Evolutionary conservation across 2,113 vertebrate genomes (phyloP).

Genomic region (Dicaeum eximium): DNA sequence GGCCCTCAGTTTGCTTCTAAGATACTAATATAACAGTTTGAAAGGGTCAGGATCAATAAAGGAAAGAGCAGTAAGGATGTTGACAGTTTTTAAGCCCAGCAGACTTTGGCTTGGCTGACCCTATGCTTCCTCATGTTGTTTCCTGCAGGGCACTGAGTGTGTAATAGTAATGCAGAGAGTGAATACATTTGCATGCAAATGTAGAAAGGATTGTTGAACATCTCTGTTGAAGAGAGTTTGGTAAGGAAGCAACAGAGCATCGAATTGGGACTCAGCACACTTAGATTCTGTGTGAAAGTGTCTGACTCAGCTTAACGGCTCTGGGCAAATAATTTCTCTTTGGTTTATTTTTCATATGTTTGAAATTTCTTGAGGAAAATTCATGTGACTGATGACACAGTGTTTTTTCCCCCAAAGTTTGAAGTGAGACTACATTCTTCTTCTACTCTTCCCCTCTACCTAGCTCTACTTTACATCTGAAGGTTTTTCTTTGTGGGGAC

Average conservation of each 20-base stretch:
- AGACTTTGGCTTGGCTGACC: background rate
- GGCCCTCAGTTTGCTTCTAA: background rate
- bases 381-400: background rate
- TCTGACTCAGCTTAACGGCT: background rate
- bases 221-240: background rate
- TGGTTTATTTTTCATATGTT: background rate
- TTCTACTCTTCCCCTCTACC: background rate
- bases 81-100: background rate
- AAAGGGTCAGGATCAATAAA: background rate
- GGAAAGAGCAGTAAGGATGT: background rate
- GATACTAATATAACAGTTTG: background rate
- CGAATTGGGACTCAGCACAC: background rate
- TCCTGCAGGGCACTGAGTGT: background rate
- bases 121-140: background rate
- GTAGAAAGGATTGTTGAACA: background rate
- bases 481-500: background rate
- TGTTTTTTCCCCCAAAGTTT: background rate
- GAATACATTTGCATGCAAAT: background rate
- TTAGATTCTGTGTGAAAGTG: background rate
- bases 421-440: background rate
- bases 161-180: background rate
- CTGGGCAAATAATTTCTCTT: background rate
- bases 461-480: background rate
- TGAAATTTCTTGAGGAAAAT: background rate
- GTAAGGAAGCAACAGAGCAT: background rate